A percentile compares a stretch with the other conserved stretches of the same genome.
These are phyloP conservation scores for Smutsia temminckii DNA, from an alignment of 2,797 vertebrate species.

Conservation along the genomic window DNA sequence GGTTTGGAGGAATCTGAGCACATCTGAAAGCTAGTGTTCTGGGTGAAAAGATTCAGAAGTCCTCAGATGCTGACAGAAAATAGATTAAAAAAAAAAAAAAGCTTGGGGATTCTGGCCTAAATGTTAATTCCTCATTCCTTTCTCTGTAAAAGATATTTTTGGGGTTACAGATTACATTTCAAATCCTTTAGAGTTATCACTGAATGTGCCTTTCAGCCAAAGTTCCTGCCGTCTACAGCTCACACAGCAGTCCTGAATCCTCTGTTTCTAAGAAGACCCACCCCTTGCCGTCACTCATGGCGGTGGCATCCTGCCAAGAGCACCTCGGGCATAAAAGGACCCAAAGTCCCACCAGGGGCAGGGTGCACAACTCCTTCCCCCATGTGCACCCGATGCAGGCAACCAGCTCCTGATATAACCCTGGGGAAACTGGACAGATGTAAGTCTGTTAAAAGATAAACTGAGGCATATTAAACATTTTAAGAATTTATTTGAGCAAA, in stretches of 20 bases:
- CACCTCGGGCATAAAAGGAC: neutral
- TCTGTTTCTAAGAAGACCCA: neutral
- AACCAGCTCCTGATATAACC: neutral
- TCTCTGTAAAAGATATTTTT: neutral
- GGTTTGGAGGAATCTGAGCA: neutral
- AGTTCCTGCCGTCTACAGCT: neutral
- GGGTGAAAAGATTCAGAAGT: neutral
- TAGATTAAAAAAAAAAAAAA: neutral
- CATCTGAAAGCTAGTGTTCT: neutral
- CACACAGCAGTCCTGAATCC: neutral
- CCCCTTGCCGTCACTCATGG: neutral
- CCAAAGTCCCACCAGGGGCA: neutral
- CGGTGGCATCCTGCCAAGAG: neutral
- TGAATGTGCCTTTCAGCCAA: neutral
- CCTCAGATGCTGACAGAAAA: neutral
- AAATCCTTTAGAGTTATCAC: neutral
- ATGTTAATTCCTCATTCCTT: neutral
- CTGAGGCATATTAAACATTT: neutral
- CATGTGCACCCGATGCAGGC: accelerated
- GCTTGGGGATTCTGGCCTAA: neutral
- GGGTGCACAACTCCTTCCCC: neutral
- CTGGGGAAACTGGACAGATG: neutral
- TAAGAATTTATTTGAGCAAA: neutral
- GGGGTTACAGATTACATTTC: neutral
- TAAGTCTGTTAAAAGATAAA: neutral